Percentiles rank a stretch among this genome's conserved stretches.
Conservation (phyloP, 1,140 invertebrate species). For the Drosophila nigromelanica region DNA sequence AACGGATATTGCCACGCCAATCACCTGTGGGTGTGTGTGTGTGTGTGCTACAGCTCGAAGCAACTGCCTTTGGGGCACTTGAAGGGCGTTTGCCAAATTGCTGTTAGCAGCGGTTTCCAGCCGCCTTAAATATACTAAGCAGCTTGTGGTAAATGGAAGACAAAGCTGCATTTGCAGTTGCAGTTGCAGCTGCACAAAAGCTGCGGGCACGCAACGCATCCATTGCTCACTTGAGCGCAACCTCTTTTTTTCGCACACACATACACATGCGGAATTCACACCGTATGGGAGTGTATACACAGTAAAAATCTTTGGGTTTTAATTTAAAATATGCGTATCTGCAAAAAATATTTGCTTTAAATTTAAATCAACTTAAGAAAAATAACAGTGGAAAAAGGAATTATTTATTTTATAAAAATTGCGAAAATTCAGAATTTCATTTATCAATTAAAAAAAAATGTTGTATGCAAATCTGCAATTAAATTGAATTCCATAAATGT, state of each 20-base stretch:
- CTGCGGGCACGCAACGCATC: conserved; percentile 4
- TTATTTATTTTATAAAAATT: no score
- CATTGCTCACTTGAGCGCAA: conserved; percentile 11
- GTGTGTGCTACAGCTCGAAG: conserved; percentile 2
- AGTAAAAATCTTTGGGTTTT: neutral
- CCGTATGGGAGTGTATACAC: neutral
- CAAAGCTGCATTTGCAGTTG: conserved; percentile 2
- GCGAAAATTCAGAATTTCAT: neutral
- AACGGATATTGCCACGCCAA: conserved; percentile 39
- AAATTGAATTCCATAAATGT: neutral
- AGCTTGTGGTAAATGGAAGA: conserved; percentile 31
- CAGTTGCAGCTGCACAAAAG: neutral
- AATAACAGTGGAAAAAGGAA: no score
- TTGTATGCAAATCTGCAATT: neutral
- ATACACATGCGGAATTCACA: conserved; percentile 17
- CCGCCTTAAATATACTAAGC: conserved; percentile 29
- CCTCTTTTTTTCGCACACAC: neutral
- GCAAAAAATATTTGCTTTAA: neutral
- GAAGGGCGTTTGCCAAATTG: conserved; percentile 23
- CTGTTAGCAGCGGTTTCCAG: conserved; percentile 8
- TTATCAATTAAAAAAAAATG: no score
- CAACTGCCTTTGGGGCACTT: neutral
- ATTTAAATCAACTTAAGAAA: no score
- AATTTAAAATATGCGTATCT: neutral
- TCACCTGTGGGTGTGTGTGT: neutral